Conservation (phyloP, 1,140 invertebrate species). For the Plectrocnemia conspersa region DNA sequence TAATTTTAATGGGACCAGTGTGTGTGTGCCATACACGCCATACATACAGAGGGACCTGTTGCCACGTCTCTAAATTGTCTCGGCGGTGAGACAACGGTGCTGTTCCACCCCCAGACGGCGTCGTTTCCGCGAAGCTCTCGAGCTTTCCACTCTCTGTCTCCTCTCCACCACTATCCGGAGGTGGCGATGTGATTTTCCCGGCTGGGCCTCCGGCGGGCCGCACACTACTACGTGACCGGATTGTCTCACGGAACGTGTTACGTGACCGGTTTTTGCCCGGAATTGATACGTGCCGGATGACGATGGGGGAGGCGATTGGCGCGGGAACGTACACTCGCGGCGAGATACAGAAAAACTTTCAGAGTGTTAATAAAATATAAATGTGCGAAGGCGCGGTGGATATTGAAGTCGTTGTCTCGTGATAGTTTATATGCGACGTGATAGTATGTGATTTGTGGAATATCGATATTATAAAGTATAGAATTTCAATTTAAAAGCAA, state of each 20-base stretch:
- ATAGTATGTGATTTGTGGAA: no score
- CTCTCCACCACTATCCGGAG: background rate
- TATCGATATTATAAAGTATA: no score
- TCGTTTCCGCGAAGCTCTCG: slow-evolving; percentile 10
- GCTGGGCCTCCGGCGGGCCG: no score
- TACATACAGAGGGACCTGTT: slow-evolving; percentile 22
- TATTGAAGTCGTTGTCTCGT: no score
- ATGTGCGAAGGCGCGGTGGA: no score
- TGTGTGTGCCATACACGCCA: no score
- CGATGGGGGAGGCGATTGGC: no score
- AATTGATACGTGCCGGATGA: slow-evolving; percentile 15
- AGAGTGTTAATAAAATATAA: no score
- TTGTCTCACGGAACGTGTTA: slow-evolving; percentile 5
- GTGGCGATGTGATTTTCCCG: slow-evolving; percentile 6
- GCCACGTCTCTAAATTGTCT: slow-evolving; percentile 11
- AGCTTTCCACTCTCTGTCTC: slow-evolving; percentile 11
- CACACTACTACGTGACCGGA: slow-evolving; percentile 21
- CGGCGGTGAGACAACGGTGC: background rate
- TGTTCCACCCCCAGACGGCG: slow-evolving; percentile 1
- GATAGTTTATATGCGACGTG: no score
- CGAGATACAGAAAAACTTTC: no score
- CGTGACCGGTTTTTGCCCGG: slow-evolving; percentile 13
- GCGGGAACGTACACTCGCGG: no score
- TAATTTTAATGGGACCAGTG: slow-evolving; percentile 2
- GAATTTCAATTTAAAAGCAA: no score